Conservation (phyloP, 2,888 invertebrate genomes). For the Lacanobia oleracea region DNA sequence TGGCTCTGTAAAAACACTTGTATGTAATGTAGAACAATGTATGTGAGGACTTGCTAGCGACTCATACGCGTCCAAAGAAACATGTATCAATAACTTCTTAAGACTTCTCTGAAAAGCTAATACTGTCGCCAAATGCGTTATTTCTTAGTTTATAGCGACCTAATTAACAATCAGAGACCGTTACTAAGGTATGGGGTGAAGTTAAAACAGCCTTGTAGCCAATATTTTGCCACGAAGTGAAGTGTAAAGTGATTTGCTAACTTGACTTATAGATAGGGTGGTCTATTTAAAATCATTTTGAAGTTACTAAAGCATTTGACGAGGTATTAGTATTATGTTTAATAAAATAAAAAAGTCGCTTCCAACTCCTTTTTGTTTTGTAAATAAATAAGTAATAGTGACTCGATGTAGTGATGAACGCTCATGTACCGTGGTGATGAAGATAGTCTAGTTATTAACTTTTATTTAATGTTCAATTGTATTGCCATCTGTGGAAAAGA, state of each 20-base stretch:
- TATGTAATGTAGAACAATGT: slow-evolving; percentile 32
- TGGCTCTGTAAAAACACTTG: slow-evolving; percentile 26
- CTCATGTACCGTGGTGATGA: slow-evolving; percentile 29
- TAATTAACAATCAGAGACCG: background rate
- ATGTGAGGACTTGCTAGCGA: slow-evolving; percentile 42
- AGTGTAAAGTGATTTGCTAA: background rate
- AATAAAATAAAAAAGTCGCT: slow-evolving; percentile 44
- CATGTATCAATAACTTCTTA: slow-evolving; percentile 42
- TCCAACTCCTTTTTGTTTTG: slow-evolving; percentile 22
- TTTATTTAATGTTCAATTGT: slow-evolving; percentile 87
- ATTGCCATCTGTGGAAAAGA: slow-evolving; percentile 89
- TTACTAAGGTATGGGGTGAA: background rate
- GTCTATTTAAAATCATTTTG: background rate
- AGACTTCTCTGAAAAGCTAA: slow-evolving; percentile 19
- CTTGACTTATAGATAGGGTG: background rate
- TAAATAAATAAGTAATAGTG: slow-evolving; percentile 54
- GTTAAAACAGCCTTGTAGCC: background rate
- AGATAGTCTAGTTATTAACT: slow-evolving; percentile 43
- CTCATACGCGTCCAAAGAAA: slow-evolving; percentile 40
- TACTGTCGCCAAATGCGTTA: slow-evolving; percentile 24
- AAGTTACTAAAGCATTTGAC: slow-evolving; percentile 21
- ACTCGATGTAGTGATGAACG: slow-evolving; percentile 44
- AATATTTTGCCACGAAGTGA: background rate
- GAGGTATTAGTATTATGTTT: slow-evolving; percentile 26
- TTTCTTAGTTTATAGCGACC: background rate